phyloP scores from a whole-genome alignment of 2,113 vertebrate genomes.

The Galbula dea region DNA sequence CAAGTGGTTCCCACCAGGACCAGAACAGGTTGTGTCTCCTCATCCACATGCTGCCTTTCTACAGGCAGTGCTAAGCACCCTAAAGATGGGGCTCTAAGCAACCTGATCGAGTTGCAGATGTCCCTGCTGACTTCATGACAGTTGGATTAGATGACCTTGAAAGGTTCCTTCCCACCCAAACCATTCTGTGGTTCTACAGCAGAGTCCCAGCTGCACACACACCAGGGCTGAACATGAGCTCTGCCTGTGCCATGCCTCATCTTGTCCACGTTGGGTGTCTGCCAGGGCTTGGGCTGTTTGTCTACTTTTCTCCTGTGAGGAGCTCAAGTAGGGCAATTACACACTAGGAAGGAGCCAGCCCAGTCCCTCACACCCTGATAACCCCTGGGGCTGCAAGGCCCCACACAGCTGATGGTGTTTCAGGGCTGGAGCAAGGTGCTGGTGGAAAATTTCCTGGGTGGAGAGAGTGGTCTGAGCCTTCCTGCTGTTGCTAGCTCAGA shows the following conservation, averaged over 20 bases:
- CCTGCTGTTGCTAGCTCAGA: not conserved
- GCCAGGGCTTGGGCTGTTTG: not conserved
- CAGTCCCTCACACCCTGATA: not conserved
- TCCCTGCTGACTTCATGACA: too few relatives aligned
- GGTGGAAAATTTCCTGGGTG: fast-evolving
- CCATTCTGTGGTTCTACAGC: not conserved
- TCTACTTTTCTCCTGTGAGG: not conserved
- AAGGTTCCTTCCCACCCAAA: too few relatives aligned
- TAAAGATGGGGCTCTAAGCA: too few relatives aligned
- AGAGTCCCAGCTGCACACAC: fast-evolving
- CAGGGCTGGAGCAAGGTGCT: not conserved
- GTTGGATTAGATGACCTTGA: too few relatives aligned
- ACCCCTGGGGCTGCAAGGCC: not conserved
- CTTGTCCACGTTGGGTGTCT: not conserved
- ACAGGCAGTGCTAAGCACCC: fast-evolving
- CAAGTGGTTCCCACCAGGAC: fast-evolving
- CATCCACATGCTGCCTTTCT: fast-evolving
- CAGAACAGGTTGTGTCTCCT: not conserved
- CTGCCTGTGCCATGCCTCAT: not conserved
- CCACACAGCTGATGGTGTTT: fast-evolving
- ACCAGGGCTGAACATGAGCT: fast-evolving
- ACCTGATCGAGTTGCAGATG: too few relatives aligned
- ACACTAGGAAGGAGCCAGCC: not conserved
- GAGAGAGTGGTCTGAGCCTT: not conserved
- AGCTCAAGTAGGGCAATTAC: not conserved